phyloP scores from a whole-genome alignment of 2,797 vertebrate genomes.

The Aldrovandia affinis region DNA sequence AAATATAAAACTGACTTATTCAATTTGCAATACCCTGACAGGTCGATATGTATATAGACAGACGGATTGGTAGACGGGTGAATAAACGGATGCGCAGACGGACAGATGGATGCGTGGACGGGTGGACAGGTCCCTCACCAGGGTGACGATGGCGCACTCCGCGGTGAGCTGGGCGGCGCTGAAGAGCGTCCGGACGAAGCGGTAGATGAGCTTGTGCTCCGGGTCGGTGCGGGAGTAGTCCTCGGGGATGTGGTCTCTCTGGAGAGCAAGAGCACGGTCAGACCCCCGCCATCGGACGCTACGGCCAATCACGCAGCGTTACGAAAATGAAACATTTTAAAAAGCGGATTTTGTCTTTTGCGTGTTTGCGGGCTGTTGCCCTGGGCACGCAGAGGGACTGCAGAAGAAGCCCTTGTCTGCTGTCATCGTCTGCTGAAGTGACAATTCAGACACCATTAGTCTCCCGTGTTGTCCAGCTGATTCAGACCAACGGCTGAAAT shows the following conservation, averaged over 20 bases:
- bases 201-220: conserved; percentile 84
- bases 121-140: conserved; percentile 67
- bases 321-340: too few species aligned
- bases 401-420: too few species aligned
- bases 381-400: too few species aligned
- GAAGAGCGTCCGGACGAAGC: conserved; percentile 82
- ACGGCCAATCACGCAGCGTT: background rate
- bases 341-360: too few species aligned
- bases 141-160: conserved; percentile 83
- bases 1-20: too few species aligned
- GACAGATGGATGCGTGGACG: background rate
- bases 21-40: background rate
- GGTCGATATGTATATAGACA: background rate
- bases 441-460: too few species aligned
- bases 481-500: too few species aligned
- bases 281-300: background rate
- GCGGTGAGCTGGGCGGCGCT: conserved; percentile 81
- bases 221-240: conserved; percentile 82
- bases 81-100: background rate
- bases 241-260: conserved; percentile 79
- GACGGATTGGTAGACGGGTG: background rate
- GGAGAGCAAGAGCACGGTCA: background rate
- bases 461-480: too few species aligned
- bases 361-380: too few species aligned
- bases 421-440: too few species aligned